Percentiles rank a stretch among this genome's conserved stretches.
These are phyloP conservation scores for Drosophila rellima DNA, from an alignment of 2,888 invertebrate species.

Conservation along the genomic window DNA sequence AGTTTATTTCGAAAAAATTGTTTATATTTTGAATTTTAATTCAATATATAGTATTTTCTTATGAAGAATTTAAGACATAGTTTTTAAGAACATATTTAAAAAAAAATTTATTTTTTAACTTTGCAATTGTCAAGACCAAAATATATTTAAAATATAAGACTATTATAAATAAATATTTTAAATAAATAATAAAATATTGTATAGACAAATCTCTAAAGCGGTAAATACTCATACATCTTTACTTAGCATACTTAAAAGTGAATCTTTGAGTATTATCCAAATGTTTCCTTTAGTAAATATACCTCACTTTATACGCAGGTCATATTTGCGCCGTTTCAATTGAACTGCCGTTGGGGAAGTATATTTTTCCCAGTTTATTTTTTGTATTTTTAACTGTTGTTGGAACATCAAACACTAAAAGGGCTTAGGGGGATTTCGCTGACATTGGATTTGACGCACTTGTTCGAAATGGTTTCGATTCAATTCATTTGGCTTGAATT, in stretches of 20 bases:
- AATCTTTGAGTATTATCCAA: too few species aligned
- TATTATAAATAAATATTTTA: too few species aligned
- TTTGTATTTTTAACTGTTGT: conserved; percentile 15
- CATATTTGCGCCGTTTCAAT: conserved; percentile 9
- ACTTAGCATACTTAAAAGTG: neutral
- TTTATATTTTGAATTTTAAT: too few species aligned
- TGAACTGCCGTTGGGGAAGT: conserved; percentile 30
- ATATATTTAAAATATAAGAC: too few species aligned
- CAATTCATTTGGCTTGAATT: conserved; percentile 64
- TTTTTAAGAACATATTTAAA: too few species aligned
- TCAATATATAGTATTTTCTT: too few species aligned
- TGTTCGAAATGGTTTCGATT: conserved; percentile 45
- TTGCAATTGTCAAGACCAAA: too few species aligned
- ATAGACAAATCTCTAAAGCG: too few species aligned
- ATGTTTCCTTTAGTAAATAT: neutral
- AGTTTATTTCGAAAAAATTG: conserved; percentile 8
- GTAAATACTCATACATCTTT: too few species aligned
- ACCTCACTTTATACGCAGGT: neutral
- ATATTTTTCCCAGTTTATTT: conserved; percentile 5
- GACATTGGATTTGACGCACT: conserved; percentile 40
- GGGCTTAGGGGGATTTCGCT: conserved; percentile 56
- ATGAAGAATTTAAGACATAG: too few species aligned
- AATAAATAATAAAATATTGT: too few species aligned
- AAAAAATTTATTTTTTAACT: too few species aligned
- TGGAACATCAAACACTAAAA: conserved; percentile 51